Percentiles rank a stretch among this genome's conserved stretches.
These are phyloP conservation scores for Berghia stephanieae DNA, from an alignment of 1,140 invertebrate species.

Conservation along the genomic window DNA sequence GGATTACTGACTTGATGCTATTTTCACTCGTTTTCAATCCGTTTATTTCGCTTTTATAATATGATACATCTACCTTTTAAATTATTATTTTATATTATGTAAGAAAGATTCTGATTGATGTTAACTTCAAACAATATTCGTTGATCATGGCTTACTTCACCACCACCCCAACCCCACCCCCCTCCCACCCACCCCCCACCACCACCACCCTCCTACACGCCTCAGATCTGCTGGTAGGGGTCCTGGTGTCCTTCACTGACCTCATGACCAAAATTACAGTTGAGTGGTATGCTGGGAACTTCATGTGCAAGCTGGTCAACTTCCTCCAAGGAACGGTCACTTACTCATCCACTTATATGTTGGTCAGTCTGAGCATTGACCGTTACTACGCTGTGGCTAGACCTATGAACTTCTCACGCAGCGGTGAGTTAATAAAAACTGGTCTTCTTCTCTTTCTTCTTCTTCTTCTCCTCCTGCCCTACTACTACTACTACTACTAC, in stretches of 20 bases:
- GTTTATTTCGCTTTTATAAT: too few relatives aligned
- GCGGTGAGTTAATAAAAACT: slow-evolving; percentile 43
- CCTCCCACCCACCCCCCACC: too few relatives aligned
- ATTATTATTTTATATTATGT: too few relatives aligned
- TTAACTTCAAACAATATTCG: too few relatives aligned
- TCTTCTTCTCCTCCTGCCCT: too few relatives aligned
- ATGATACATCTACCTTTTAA: too few relatives aligned
- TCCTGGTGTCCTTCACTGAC: slow-evolving; percentile 55
- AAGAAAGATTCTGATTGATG: too few relatives aligned
- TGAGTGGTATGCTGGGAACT: slow-evolving; percentile 54
- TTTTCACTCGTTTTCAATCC: neutral
- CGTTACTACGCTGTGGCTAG: slow-evolving; percentile 94
- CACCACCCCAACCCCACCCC: too few relatives aligned
- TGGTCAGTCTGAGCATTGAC: slow-evolving; percentile 95
- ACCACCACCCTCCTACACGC: neutral
- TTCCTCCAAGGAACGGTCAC: slow-evolving; percentile 69
- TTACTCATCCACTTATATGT: slow-evolving; percentile 93
- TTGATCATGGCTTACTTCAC: too few relatives aligned
- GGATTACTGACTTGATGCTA: neutral
- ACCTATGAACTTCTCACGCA: slow-evolving; percentile 74
- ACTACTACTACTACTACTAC: too few relatives aligned
- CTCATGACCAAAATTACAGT: slow-evolving; percentile 52
- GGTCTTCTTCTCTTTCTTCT: too few relatives aligned
- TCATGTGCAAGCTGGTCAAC: slow-evolving; percentile 58
- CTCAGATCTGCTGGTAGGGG: slow-evolving; percentile 56